Conservation (phyloP, 2,113 vertebrate genomes). For the Gopherus evgoodei region DNA sequence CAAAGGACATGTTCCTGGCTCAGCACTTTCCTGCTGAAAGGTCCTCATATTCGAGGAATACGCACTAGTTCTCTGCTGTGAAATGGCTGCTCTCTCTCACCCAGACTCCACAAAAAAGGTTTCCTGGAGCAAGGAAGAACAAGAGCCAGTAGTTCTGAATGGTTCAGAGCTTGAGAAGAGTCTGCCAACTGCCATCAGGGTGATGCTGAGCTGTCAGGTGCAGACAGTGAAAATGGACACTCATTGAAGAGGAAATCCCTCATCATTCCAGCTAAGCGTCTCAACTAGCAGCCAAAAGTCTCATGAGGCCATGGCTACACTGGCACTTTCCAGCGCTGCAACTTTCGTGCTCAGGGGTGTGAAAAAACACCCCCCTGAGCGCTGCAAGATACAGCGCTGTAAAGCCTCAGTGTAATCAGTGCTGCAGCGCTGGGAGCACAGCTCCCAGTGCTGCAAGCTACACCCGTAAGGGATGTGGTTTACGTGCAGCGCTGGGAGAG, state of each 20-base stretch:
- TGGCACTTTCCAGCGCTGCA: no score
- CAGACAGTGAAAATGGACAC: background rate
- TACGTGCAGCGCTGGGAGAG: no score
- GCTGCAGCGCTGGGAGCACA: no score
- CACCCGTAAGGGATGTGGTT: no score
- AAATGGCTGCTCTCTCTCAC: background rate
- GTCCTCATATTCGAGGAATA: background rate
- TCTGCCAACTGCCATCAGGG: fast-evolving
- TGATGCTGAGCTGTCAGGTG: background rate
- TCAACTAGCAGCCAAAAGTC: background rate
- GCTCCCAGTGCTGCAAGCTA: no score
- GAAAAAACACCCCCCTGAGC: no score
- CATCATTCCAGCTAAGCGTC: background rate
- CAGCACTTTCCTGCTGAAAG: background rate
- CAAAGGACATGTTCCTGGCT: background rate
- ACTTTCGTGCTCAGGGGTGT: no score
- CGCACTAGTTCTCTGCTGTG: background rate
- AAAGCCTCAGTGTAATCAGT: no score
- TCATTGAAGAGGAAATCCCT: constrained; percentile 28
- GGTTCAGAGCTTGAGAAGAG: background rate
- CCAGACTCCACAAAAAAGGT: background rate
- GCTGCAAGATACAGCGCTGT: no score
- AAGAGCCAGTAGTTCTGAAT: background rate
- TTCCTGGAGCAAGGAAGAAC: background rate
- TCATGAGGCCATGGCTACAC: background rate